Evolutionary conservation across 2,797 vertebrate genomes (phyloP).

Genomic region (Ceryle rudis): DNA sequence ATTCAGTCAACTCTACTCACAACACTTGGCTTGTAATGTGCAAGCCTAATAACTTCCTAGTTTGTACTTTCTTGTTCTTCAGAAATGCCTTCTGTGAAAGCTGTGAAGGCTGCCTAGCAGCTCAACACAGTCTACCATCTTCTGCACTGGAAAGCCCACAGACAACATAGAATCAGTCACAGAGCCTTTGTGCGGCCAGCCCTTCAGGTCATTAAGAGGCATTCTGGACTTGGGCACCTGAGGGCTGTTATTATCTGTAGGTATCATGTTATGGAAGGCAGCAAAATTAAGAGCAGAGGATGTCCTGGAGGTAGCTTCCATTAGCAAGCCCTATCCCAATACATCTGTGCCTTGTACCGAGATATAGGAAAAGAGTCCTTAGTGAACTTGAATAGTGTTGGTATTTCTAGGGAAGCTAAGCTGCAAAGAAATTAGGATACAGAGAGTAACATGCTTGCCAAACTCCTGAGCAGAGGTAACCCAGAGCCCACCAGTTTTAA

Average conservation of each 20-base stretch:
- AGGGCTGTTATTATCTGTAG: background rate
- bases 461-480: background rate
- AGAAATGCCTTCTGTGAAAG: background rate
- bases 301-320: background rate
- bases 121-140: background rate
- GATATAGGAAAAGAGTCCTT: background rate
- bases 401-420: background rate
- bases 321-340: background rate
- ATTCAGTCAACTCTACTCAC: background rate
- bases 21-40: background rate
- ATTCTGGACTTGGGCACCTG: background rate
- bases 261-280: background rate
- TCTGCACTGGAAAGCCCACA: background rate
- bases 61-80: background rate
- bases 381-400: background rate
- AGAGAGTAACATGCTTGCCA: accelerated
- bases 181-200: background rate
- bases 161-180: background rate
- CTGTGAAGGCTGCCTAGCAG: background rate
- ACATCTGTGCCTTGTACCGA: background rate
- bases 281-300: background rate
- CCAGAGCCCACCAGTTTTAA: background rate
- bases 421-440: background rate
- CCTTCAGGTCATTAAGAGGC: background rate
- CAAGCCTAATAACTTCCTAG: background rate